Evolutionary conservation across 2,797 vertebrate species (phyloP).

Genomic region (Scomberomorus guttatus): DNA sequence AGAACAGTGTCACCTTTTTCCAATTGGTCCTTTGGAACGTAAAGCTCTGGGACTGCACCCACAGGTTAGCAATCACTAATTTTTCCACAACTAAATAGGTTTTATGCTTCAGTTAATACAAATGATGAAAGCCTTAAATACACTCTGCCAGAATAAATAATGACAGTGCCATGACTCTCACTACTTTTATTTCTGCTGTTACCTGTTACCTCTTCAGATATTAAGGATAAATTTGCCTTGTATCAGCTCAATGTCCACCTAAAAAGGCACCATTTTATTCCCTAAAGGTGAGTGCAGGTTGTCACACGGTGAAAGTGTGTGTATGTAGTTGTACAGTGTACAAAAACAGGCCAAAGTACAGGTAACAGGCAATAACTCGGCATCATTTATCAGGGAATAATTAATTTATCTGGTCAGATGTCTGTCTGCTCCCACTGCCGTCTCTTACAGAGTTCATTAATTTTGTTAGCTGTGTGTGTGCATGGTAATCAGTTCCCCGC

Average conservation of each 20-base stretch:
- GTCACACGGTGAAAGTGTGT: background rate
- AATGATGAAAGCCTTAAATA: no score
- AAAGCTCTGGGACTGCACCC: background rate
- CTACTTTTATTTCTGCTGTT: background rate
- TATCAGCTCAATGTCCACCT: background rate
- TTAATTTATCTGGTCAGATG: slow-evolving; percentile 33
- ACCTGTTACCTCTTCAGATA: background rate
- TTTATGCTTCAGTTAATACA: no score
- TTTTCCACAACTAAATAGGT: no score
- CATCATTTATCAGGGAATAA: slow-evolving; percentile 29
- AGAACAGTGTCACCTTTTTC: background rate
- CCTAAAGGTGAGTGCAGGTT: background rate
- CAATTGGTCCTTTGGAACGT: background rate
- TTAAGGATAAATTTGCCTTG: background rate
- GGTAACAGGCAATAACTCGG: background rate
- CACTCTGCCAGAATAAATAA: background rate
- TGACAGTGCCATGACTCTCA: slow-evolving; percentile 5
- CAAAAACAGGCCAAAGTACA: background rate
- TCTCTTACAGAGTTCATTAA: slow-evolving; percentile 16
- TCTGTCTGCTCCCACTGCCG: slow-evolving; percentile 4
- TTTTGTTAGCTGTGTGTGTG: slow-evolving; percentile 14
- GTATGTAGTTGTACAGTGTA: background rate
- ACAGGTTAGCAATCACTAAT: background rate
- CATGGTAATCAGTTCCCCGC: slow-evolving; percentile 21
- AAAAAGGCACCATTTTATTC: background rate